Conservation (phyloP, 2,888 invertebrate genomes). For the Microchrysa polita region DNA sequence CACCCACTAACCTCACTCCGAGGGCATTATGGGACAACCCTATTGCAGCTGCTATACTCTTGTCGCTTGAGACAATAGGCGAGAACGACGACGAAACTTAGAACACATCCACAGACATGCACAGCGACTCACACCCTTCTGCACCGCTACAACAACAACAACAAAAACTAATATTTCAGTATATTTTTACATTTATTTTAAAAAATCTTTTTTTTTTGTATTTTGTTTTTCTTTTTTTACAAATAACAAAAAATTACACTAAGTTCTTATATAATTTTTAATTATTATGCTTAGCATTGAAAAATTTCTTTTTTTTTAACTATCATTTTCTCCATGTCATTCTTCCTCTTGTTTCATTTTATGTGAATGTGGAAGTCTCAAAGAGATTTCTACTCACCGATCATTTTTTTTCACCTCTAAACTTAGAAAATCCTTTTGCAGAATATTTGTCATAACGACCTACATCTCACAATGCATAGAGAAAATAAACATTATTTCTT, state of each 20-base stretch:
- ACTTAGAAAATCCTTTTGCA: background rate
- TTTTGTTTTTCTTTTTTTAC: constrained; percentile 31
- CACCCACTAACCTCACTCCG: no score
- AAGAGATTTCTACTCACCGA: no score
- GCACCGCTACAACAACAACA: no score
- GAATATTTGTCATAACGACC: background rate
- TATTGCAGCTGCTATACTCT: no score
- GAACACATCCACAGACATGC: no score
- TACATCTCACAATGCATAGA: background rate
- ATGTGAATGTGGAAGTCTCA: constrained; percentile 8
- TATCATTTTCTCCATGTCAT: background rate
- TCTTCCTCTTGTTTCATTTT: no score
- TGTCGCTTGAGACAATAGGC: no score
- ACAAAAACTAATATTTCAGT: no score
- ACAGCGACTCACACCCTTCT: no score
- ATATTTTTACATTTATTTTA: constrained; percentile 41
- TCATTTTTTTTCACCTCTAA: background rate
- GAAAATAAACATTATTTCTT: constrained; percentile 8
- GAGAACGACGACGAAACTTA: no score
- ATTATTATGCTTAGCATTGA: constrained; percentile 42
- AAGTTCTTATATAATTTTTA: constrained; percentile 41
- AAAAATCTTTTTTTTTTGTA: constrained; percentile 35
- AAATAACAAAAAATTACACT: constrained; percentile 49
- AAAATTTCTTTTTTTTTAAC: constrained; percentile 21
- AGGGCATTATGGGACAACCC: no score